These are phyloP conservation scores for Elgaria multicarinata DNA, from an alignment of 2,113 vertebrate genomes.

Conservation along the genomic window DNA sequence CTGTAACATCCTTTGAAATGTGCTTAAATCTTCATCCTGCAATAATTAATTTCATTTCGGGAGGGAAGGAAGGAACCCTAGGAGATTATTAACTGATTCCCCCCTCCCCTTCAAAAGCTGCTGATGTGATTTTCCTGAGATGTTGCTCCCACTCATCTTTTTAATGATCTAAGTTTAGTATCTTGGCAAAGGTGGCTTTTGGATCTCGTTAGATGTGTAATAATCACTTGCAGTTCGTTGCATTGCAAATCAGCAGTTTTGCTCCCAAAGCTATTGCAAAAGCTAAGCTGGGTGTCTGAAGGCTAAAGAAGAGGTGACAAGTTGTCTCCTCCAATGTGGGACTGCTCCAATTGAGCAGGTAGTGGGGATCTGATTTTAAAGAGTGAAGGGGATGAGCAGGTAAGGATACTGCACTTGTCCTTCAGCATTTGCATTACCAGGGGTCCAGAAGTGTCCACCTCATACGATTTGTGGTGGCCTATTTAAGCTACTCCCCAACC, in stretches of 20 bases:
- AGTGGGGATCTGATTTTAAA: neutral
- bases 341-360: neutral
- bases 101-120: neutral
- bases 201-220: constrained; percentile 32
- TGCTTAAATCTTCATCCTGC: neutral
- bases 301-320: neutral
- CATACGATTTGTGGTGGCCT: no score
- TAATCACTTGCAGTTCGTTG: constrained; percentile 45
- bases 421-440: no score
- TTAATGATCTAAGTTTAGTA: constrained; percentile 34
- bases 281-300: neutral
- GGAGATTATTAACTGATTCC: neutral
- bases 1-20: neutral
- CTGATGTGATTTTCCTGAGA: constrained; percentile 1
- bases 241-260: constrained; percentile 24
- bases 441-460: no score
- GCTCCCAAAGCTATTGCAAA: constrained; percentile 55
- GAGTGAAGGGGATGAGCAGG: neutral
- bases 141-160: neutral
- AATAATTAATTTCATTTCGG: neutral
- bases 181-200: constrained; percentile 34
- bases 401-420: no score
- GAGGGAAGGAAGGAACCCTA: neutral
- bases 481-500: no score
- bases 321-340: neutral